Percentiles rank a stretch among this genome's conserved stretches.
Evolutionary conservation across 2,113 vertebrate genomes (phyloP).

Genomic region (Phylloscopus trochilus): DNA sequence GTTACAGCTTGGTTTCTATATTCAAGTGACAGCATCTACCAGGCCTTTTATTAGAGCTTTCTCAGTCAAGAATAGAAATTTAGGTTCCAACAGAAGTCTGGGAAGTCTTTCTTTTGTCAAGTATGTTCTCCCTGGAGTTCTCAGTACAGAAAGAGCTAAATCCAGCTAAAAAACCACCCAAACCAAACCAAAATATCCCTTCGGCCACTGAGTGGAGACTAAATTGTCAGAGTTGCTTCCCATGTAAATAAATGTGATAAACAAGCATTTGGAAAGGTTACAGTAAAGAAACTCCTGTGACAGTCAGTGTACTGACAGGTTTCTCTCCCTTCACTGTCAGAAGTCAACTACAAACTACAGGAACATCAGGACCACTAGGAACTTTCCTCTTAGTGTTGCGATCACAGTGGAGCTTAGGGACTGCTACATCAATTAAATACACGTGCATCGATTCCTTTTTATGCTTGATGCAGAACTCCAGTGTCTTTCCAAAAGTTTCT

Average conservation of each 20-base stretch:
- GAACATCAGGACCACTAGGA: background rate
- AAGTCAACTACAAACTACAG: background rate
- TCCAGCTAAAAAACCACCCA: background rate
- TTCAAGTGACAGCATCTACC: background rate
- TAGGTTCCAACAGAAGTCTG: background rate
- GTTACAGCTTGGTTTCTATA: background rate
- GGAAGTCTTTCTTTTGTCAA: background rate
- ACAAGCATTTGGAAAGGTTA: background rate
- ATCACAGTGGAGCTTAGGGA: background rate
- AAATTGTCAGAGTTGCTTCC: background rate
- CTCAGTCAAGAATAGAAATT: background rate
- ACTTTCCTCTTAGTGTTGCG: background rate
- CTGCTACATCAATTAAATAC: background rate
- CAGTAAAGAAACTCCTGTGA: background rate
- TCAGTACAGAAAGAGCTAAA: background rate
- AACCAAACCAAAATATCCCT: background rate
- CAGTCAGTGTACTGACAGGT: background rate
- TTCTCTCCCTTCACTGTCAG: background rate
- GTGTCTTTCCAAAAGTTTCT: background rate
- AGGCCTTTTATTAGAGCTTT: background rate
- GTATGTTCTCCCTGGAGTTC: background rate
- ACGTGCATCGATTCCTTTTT: background rate
- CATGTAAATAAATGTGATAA: background rate
- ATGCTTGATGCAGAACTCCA: background rate
- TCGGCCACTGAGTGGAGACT: background rate